Conservation (phyloP, 2,113 vertebrate species). For the Sinocyclocheilus anshuiensis region DNA sequence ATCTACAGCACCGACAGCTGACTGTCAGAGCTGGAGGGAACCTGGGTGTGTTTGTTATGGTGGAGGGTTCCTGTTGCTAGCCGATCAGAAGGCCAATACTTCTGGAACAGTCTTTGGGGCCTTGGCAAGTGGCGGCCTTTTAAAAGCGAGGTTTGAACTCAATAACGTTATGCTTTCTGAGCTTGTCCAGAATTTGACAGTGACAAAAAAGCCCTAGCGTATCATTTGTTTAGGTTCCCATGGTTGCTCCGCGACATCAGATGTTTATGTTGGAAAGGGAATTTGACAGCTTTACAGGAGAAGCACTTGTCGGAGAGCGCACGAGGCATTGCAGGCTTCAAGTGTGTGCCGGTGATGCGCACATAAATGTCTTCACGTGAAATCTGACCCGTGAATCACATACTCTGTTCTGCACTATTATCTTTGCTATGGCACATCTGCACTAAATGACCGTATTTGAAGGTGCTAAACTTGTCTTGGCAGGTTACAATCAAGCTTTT, state of each 20-base stretch:
- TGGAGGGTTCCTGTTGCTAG: conserved; percentile 55
- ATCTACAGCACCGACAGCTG: conserved; percentile 46
- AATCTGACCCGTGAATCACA: background rate
- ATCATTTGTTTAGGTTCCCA: conserved; percentile 46
- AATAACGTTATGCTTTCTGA: conserved; percentile 12
- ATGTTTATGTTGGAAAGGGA: conserved; percentile 48
- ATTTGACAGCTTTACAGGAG: conserved; percentile 36
- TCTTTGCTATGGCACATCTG: background rate
- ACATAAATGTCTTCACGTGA: background rate
- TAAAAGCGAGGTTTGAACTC: conserved; percentile 23
- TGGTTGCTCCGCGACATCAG: conserved; percentile 51
- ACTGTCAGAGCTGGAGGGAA: conserved; percentile 45
- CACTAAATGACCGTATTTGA: background rate
- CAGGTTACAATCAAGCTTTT: background rate
- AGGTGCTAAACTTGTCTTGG: background rate
- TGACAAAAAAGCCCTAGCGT: conserved; percentile 32
- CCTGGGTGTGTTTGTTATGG: conserved; percentile 55
- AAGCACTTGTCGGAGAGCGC: conserved; percentile 32
- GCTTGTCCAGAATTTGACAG: conserved; percentile 35
- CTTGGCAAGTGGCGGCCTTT: conserved; percentile 35
- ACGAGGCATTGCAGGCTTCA: background rate
- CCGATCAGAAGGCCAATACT: conserved; percentile 26
- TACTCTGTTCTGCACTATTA: background rate
- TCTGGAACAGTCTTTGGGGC: conserved; percentile 37
- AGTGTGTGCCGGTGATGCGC: background rate